Base-by-base conservation (phyloP, 2,888 invertebrate species). In the Hermaeophaga mercurialis region DNA sequence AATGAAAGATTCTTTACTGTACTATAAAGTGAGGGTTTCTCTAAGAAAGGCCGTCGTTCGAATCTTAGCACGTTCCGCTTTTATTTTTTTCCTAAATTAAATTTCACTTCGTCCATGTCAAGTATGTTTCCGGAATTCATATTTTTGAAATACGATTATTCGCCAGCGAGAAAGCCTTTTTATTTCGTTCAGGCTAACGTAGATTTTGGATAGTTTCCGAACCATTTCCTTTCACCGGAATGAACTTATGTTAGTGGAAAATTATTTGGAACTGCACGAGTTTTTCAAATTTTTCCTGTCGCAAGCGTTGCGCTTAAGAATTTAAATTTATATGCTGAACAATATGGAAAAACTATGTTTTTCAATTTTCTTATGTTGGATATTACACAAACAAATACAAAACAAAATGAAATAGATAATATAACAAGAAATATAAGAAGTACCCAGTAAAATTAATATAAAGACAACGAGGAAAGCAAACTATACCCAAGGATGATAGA, bases 121-220 rank as follows among this genome's bases (percentile, higher is more conserved):
- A 47, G 55, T 48, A 48, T 48, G 47, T 55, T 47, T 48, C 48
- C 41, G 55, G 55, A 55, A 55, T 54, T 54, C 47, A 54, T 55
- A 55, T 55, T 44, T 55, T 43, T 55, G 43, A 55, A 55, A 55
- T 55, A 55, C 55, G 55, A 55, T 55, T 55, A 48, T 55, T 48
- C 43, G 55, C 28, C 28, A 34, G 39, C 48, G 48, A 24, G 43
- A 44, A 48, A 48, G 26, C 34, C 19, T 26, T 44, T 43, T 48
- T 55, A 43, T 48, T 55, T 48, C 48, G 44, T 55, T 48, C 44
- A 36, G 36, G 34, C 41, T 49, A 41, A 41, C 39, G 31, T n/a
- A 41, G 39, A 49, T 36, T 49, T 49, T 9, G 39, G 26, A 48
- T 48, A 33, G 55, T 55, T 55, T 48, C 55, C 55, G 43, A 41